These are phyloP conservation scores for Heliconius eleuchia DNA, from an alignment of 1,140 invertebrate species.

Conservation along the genomic window DNA sequence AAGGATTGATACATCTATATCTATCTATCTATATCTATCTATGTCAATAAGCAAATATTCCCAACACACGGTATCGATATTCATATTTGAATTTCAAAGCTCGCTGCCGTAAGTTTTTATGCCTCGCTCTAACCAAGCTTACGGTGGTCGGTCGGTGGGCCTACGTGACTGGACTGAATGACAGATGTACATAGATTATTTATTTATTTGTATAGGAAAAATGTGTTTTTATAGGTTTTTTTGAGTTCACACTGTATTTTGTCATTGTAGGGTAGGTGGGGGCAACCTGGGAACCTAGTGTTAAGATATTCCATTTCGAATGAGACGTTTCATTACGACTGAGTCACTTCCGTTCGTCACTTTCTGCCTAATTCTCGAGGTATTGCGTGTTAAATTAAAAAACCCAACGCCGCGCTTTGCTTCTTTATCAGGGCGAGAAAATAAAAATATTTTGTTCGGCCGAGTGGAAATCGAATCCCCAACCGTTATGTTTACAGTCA, in stretches of 20 bases:
- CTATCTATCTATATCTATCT: constrained; percentile 20
- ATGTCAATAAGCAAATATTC: constrained; percentile 17
- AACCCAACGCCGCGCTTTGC: too few relatives aligned
- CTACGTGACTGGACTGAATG: constrained; percentile 65
- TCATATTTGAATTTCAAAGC: constrained; percentile 74
- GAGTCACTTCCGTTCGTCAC: too few relatives aligned
- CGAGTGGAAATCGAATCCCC: too few relatives aligned
- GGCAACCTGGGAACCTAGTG: too few relatives aligned
- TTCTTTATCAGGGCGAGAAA: too few relatives aligned
- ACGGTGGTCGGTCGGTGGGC: constrained; percentile 63
- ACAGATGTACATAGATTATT: constrained; percentile 50
- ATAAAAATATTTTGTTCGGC: too few relatives aligned
- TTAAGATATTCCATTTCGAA: too few relatives aligned
- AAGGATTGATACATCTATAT: background rate
- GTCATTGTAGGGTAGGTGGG: too few relatives aligned
- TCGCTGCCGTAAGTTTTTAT: constrained; percentile 74
- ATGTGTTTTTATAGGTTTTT: background rate
- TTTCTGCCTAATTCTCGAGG: too few relatives aligned
- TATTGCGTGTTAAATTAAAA: too few relatives aligned
- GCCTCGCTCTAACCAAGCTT: constrained; percentile 75
- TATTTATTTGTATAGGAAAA: background rate
- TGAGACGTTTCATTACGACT: too few relatives aligned
- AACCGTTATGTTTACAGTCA: too few relatives aligned
- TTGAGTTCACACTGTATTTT: background rate
- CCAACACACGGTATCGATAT: constrained; percentile 53